Conservation (phyloP, 2,888 invertebrate species). For the Dinocampus coccinellae region DNA sequence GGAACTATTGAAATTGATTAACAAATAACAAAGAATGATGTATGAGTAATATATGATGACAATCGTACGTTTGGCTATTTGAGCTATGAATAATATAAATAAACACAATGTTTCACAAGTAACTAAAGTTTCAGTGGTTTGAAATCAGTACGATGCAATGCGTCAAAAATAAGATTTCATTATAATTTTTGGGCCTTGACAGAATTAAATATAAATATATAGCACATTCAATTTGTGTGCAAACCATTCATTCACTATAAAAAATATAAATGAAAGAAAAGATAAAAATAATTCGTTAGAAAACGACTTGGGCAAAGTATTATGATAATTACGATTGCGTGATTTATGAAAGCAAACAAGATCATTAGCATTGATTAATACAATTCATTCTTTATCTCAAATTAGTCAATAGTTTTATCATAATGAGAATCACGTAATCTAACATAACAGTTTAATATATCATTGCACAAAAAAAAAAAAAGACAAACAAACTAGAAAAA, state of each 20-base stretch:
- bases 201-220: too few species aligned
- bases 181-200: too few species aligned
- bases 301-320: constrained; percentile 63
- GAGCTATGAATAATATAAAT: not conserved
- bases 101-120: not conserved
- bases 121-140: too few species aligned
- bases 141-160: not conserved
- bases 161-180: too few species aligned
- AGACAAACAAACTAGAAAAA: not conserved
- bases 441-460: not conserved
- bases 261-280: constrained; percentile 48
- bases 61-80: not conserved
- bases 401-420: not conserved
- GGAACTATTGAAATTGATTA: not conserved
- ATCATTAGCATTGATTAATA: constrained; percentile 13
- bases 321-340: constrained; percentile 48
- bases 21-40: not conserved
- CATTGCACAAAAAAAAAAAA: not conserved
- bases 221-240: not conserved
- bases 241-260: not conserved
- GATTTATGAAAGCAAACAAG: constrained; percentile 30
- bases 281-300: constrained; percentile 52
- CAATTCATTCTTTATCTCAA: not conserved
- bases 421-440: not conserved
- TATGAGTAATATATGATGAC: not conserved